These are phyloP conservation scores for Oncopodura yosiiana DNA, from an alignment of 1,140 invertebrate genomes.

Conservation along the genomic window DNA sequence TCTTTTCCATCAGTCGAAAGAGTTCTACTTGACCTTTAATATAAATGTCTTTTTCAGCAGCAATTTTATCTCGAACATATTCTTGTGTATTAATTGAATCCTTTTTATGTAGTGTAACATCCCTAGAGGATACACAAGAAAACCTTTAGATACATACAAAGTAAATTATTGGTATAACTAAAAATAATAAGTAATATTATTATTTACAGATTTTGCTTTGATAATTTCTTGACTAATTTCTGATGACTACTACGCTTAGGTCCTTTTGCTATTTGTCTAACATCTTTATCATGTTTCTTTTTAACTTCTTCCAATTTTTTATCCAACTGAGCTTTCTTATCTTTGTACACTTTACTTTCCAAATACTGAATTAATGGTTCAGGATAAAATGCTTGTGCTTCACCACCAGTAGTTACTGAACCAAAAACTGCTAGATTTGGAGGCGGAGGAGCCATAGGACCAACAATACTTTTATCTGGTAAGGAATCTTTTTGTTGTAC, in stretches of 20 bases:
- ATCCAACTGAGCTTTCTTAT: constrained; percentile 70
- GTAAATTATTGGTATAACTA: no score
- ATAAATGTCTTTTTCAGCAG: constrained; percentile 65
- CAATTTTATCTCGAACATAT: constrained; percentile 60
- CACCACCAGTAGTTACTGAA: constrained; percentile 33
- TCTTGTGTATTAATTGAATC: constrained; percentile 47
- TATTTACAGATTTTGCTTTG: constrained; percentile 71
- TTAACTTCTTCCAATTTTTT: constrained; percentile 73
- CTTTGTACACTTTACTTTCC: constrained; percentile 67
- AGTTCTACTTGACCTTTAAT: constrained; percentile 69
- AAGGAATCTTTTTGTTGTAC: no score
- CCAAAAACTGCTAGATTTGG: constrained; percentile 1
- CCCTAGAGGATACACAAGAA: constrained; percentile 16
- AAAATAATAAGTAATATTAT: constrained; percentile 9
- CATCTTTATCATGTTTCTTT: constrained; percentile 75
- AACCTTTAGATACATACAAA: constrained; percentile 3
- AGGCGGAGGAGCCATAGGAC: constrained; percentile 9
- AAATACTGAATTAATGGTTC: constrained; percentile 70
- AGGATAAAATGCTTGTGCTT: constrained; percentile 45
- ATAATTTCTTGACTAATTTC: constrained; percentile 64
- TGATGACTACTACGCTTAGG: constrained; percentile 57
- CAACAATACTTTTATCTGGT: constrained; percentile 5
- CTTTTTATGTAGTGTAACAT: constrained; percentile 37
- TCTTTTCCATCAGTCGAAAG: constrained; percentile 24
- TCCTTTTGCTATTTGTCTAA: constrained; percentile 46